Percentiles rank a stretch among this genome's conserved stretches.
phyloP scores from a whole-genome alignment of 2,113 vertebrate genomes.

The Limnothrissa miodon region DNA sequence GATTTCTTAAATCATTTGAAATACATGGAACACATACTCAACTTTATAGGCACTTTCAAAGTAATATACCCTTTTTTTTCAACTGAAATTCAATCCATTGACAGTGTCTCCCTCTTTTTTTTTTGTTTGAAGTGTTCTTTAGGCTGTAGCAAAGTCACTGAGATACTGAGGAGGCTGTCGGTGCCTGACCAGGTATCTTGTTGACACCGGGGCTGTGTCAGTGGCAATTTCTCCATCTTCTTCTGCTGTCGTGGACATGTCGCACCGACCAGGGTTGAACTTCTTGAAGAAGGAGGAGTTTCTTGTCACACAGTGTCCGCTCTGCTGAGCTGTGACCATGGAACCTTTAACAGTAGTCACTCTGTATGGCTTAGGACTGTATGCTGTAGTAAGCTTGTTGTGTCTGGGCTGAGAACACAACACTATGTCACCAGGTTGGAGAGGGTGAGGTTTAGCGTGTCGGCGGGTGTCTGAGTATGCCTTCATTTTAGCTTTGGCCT shows the following conservation, averaged over 20 bases:
- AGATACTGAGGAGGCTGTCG: not conserved
- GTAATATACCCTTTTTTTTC: no score
- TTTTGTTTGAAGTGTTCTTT: not conserved
- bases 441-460: slow-evolving; percentile 17
- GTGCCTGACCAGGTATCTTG: not conserved
- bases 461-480: not conserved
- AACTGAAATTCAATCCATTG: no score
- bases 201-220: not conserved
- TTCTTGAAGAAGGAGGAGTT: slow-evolving; percentile 27
- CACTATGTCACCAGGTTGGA: slow-evolving; percentile 21
- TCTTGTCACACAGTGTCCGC: slow-evolving; percentile 13
- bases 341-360: slow-evolving; percentile 22
- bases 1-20: no score
- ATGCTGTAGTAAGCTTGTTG: slow-evolving; percentile 28
- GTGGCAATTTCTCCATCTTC: not conserved
- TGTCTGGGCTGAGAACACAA: slow-evolving; percentile 16
- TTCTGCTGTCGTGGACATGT: not conserved
- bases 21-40: no score
- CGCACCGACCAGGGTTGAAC: not conserved
- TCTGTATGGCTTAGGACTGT: slow-evolving; percentile 18
- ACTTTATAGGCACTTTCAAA: no score
- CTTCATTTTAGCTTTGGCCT: slow-evolving; percentile 29
- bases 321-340: slow-evolving; percentile 21
- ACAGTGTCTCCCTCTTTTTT: no score
- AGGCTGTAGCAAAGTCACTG: not conserved